phyloP scores from a whole-genome alignment of 2,888 invertebrate species.

The Villa cingulata region DNA sequence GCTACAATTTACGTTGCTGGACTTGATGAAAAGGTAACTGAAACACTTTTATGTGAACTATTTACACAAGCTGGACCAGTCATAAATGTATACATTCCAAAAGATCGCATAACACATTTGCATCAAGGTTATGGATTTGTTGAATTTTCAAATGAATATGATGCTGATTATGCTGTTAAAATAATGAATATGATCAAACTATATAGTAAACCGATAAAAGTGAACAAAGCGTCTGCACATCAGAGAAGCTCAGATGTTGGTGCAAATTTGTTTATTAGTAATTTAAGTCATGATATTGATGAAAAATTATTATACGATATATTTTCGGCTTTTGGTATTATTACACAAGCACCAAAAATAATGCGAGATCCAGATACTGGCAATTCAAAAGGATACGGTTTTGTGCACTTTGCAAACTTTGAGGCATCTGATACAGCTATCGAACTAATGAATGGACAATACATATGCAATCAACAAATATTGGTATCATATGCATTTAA shows the following conservation, averaged over 20 bases:
- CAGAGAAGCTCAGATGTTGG: constrained; percentile 99
- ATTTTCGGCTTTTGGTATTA: constrained; percentile 98
- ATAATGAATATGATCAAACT: constrained; percentile 99
- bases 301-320: constrained; percentile 97
- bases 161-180: constrained; percentile 99
- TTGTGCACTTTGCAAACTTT: constrained; percentile 98
- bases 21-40: constrained; percentile 94
- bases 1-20: constrained; percentile 99
- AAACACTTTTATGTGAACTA: constrained; percentile 94
- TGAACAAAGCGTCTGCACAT: constrained; percentile 97
- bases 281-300: constrained; percentile 97
- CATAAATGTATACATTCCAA: constrained; percentile 99
- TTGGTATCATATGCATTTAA: constrained; percentile 98
- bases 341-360: constrained; percentile 96
- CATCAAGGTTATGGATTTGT: constrained; percentile 99
- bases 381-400: constrained; percentile 98
- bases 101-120: constrained; percentile 94
- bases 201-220: constrained; percentile 95
- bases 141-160: constrained; percentile 98
- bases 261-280: constrained; percentile 98
- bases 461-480: constrained; percentile 93
- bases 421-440: constrained; percentile 98
- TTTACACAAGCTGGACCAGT: constrained; percentile 99
- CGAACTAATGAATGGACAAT: constrained; percentile 99
- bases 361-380: constrained; percentile 99